Evolutionary conservation across 64 coral and sea anemone species (phyloP), one percentile per base, ranked within the genome.

Genomic region (Pocillopora verrucosa): DNA sequence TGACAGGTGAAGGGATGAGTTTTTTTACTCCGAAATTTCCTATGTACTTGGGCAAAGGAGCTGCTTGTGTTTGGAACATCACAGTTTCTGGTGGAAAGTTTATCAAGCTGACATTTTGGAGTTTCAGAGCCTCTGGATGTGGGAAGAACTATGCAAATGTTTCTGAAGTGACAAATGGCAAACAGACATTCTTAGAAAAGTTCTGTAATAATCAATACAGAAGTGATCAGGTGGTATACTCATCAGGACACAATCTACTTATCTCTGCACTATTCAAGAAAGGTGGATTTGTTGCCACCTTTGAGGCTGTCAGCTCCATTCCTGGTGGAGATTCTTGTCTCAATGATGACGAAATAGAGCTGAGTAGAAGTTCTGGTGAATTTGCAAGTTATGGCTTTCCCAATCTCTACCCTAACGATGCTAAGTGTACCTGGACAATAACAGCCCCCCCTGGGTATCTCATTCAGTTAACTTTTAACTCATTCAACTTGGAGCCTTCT

Each of bases 341-440:
- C 10, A 38, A 69, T 35, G 1, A 17, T 7, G 15, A 15, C 14
- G 34, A 36, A 16, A 34, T 84, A 19, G 10, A 22, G 35, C 22
- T 57, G 19, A 57, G 56, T 69, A 14, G 11, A 19, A 83, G 15
- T 41, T 35, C 15, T 16, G 34, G 82, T 13, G 64, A 85, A 25
- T 85, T 85, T 72, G 82, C 82, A 11, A 85, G 82, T 65, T 85
- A 25, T 20, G 34, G 56, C 15, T 85, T 56, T 57, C 82, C 82
- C 11, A 63, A 25, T 26, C 82, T 38, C 13, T 85, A 85, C 64
- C 64, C 82, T 9, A 85, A 85, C 61, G 67, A 38, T 38, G 82
- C 19, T 1, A n/a, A 72, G 22, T 85, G 82, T 56, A 70, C 36
- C 3, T 85, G 82, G 82, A 0, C 11, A 4, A 85, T 85, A 11